Evolutionary conservation across 2,113 vertebrate genomes (phyloP).

Genomic region (Calcarius ornatus): DNA sequence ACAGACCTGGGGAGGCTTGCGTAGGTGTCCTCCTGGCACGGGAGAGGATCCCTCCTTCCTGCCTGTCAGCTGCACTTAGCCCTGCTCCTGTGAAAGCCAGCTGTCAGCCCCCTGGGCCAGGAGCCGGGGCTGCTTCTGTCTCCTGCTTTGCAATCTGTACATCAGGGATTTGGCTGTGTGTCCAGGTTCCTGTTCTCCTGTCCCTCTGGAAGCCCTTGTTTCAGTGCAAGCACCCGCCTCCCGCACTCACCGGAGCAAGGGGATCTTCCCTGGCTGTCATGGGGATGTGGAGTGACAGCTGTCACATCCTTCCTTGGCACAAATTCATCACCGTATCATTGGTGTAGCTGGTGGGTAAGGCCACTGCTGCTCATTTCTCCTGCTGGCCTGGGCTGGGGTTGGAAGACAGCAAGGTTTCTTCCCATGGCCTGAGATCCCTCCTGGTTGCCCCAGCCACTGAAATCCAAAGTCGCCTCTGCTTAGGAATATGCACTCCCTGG

Average conservation of each 20-base stretch:
- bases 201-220: neutral
- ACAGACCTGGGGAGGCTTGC: neutral
- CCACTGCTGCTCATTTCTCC: neutral
- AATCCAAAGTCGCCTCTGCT: neutral
- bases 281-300: neutral
- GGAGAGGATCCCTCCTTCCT: neutral
- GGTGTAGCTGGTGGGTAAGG: neutral
- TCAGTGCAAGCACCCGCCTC: neutral
- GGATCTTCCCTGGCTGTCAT: neutral
- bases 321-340: accelerated
- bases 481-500: neutral
- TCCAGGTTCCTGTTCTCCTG: neutral
- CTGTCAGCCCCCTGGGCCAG: neutral
- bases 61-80: neutral
- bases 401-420: neutral
- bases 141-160: neutral
- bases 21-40: neutral
- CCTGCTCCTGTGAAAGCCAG: neutral
- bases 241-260: accelerated
- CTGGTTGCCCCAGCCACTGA: neutral
- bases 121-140: neutral
- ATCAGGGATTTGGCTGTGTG: neutral
- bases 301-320: neutral
- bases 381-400: neutral
- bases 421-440: neutral